Evolutionary conservation across 2,888 invertebrate genomes (phyloP), one percentile per base, ranked within the genome.

Genomic region (Empis livida): DNA sequence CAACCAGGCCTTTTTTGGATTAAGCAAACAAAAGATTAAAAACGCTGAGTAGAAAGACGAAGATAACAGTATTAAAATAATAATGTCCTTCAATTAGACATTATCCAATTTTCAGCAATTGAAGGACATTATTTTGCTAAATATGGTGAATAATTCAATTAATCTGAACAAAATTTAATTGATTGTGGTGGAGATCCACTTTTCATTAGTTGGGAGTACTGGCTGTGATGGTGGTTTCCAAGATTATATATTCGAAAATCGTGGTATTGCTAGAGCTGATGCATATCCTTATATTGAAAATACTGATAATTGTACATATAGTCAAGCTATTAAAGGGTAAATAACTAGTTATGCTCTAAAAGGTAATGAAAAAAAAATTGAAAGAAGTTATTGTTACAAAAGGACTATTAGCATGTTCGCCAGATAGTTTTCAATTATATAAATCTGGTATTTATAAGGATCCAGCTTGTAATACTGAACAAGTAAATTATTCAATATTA

Each of bases 151-250:
- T 51, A 67, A 47, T 55, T 60, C 1, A 50, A 53, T 45, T 57
- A 67, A 0, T 68, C 68, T 1, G 67, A 67, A 47, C 68, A 68
- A 51, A 61, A 68, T 57, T 54, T 68, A 32, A 55, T 68, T 8
- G 68, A 68, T 54, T 68, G 68, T 41, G 65, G 64, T 32, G 13
- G 32, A 8, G 55, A 59, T 3, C 56, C 56, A 39, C 49, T 47
- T n/a, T n/a, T n/a, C n/a, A n/a, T n/a, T n/a, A n/a, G n/a, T n/a
- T 35, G 64, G 63, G 23, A 55, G 66, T 23, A 56, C 43, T 41
- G 68, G 68, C 10, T 68, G 68, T 50, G 62, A 61, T 51, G 68
- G 68, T 30, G 68, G 68, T 27, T 65, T 58, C 50, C 65, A 67
- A 45, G 65, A 67, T 45, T 62, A 61, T 47, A 50, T 62, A 38